Percentiles rank a stretch among this genome's conserved stretches.
Evolutionary conservation across 1,140 invertebrate genomes (phyloP).

Genomic region (Eriocheir sinensis): DNA sequence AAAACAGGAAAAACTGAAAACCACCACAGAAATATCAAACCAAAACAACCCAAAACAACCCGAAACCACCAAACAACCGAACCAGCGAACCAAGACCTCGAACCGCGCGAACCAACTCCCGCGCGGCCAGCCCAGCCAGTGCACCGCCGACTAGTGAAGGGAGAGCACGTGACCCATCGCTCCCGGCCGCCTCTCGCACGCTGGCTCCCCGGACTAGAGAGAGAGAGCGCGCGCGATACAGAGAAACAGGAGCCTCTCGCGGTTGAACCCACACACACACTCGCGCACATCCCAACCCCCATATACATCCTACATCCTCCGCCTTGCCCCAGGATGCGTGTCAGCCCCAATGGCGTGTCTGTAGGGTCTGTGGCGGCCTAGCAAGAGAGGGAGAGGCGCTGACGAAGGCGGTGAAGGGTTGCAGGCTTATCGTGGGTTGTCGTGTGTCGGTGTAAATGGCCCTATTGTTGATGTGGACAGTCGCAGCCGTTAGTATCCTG

Average conservation of each 20-base stretch:
- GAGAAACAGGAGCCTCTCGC: no score
- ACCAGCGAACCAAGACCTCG: no score
- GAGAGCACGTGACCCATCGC: not conserved
- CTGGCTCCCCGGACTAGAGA: not conserved
- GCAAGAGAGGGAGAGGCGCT: not conserved
- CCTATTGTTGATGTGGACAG: not conserved
- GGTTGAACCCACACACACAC: no score
- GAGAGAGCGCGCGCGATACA: not conserved
- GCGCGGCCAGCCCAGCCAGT: no score
- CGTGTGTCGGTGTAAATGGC: conserved; percentile 24
- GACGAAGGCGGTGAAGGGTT: not conserved
- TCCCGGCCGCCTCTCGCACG: conserved; percentile 4
- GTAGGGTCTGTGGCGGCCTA: not conserved
- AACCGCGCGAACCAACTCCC: no score
- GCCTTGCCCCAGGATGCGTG: not conserved
- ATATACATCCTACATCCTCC: no score
- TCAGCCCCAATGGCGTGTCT: not conserved
- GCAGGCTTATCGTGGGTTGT: no score
- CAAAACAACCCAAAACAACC: no score
- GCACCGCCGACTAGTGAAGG: not conserved
- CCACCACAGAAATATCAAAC: no score
- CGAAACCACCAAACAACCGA: no score
- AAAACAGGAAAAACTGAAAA: no score
- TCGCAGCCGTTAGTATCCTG: not conserved
- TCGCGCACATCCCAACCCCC: no score